Evolutionary conservation across 2,888 invertebrate genomes (phyloP), one percentile per base, ranked within the genome.

Genomic region (Zeuzera pyrina): DNA sequence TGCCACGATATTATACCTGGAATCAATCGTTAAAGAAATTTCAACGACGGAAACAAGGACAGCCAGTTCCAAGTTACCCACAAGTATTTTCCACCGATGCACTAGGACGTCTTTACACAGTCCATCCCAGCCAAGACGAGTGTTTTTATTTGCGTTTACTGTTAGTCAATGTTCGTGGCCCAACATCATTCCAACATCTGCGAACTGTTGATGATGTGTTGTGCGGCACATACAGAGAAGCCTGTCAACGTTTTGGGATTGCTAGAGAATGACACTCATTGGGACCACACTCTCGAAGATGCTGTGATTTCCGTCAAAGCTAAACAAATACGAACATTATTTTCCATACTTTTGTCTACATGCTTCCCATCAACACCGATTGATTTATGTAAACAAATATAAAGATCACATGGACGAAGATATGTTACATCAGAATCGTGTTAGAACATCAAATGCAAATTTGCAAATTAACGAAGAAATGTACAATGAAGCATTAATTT

Each of bases 81-180:
- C 12, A 43, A 36, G 43, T 63, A 29, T 52, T 36, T 58, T 51
- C 54, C 29, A 46, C 47, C 19, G 47, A 60, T 52, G 54, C 54
- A 8, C 34, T 63, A 11, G 57, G 57, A 10, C 48, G 57, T 3
- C 34, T 65, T 38, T 66, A 65, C 38, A 41, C 61, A 42, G 58
- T 63, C 15, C 57, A 60, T 54, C 57, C 58, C 12, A 63, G 42
- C 35, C 45, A 55, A 25, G 43, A 41, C 30, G 52, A 60, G 35
- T 60, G 53, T 42, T 66, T 44, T 46, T 61, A 59, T 49, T 50
- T 64, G 25, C 54, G 60, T 11, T 29, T 66, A 36, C 38, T 68
- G n/a, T n/a, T n/a, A 34, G 40, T 57, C 12, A 56, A 57, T 50
- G 52, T 65, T n/a, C 45, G 43, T 38, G 53, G 50, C 8, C 45